Conservation (phyloP, 2,888 invertebrate species). For the Xestia sexstrigata region DNA sequence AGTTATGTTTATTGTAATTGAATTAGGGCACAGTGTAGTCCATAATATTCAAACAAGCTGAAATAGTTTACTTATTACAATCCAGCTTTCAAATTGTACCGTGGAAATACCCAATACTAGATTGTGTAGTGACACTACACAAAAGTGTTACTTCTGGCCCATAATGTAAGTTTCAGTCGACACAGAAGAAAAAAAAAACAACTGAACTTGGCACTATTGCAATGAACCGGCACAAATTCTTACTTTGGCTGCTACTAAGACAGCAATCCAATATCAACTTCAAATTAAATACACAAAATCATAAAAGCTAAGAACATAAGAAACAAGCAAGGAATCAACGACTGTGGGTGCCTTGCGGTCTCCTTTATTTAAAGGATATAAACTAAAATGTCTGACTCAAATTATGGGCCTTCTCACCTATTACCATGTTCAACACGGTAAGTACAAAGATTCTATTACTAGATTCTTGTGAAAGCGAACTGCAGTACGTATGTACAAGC, state of each 20-base stretch:
- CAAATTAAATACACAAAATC: not conserved
- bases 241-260: not conserved
- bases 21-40: no score
- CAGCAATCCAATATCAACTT: not conserved
- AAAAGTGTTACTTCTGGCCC: not conserved
- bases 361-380: not conserved
- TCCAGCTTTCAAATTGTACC: no score
- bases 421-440: not conserved
- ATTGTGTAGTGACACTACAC: not conserved
- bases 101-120: slow-evolving; percentile 12
- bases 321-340: not conserved
- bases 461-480: not conserved
- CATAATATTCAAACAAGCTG: no score
- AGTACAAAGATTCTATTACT: not conserved
- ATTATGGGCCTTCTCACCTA: not conserved
- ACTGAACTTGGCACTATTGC: not conserved
- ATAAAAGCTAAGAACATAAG: not conserved
- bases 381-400: slow-evolving; percentile 3
- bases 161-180: slow-evolving; percentile 6
- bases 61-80: no score
- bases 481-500: slow-evolving; percentile 2
- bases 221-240: not conserved
- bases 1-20: no score
- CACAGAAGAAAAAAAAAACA: not conserved
- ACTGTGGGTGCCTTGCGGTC: not conserved